These are phyloP conservation scores for Emydoidea blandingii DNA, from an alignment of 2,797 vertebrate species.

Conservation along the genomic window DNA sequence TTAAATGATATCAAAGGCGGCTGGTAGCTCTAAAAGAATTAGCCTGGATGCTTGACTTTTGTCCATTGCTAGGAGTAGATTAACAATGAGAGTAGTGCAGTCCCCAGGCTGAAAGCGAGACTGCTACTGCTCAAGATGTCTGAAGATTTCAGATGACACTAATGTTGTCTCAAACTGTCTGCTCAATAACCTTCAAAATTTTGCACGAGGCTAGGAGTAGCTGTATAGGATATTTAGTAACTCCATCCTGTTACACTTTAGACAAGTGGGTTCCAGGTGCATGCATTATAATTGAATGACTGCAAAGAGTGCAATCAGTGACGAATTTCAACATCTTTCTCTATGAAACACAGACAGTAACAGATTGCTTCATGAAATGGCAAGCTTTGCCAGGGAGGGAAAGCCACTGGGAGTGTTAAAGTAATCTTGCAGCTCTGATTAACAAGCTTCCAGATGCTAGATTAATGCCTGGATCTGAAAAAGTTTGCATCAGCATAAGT, in stretches of 20 bases:
- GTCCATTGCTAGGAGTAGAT: constrained; percentile 10
- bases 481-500: constrained; percentile 60
- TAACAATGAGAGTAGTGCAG: constrained; percentile 1
- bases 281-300: constrained; percentile 12
- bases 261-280: constrained; percentile 52
- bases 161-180: constrained; percentile 12
- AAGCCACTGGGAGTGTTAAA: constrained; percentile 50
- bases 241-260: constrained; percentile 17
- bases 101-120: constrained; percentile 45
- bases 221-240: neutral
- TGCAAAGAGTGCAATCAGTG: constrained; percentile 27
- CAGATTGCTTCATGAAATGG: constrained; percentile 42
- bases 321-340: constrained; percentile 29
- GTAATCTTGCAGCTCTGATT: constrained; percentile 58
- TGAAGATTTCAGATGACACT: constrained; percentile 4
- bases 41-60: neutral
- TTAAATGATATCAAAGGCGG: constrained; percentile 15
- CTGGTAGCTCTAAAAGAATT: constrained; percentile 32
- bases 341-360: constrained; percentile 44
- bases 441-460: constrained; percentile 65
- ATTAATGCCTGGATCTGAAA: constrained; percentile 66
- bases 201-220: neutral
- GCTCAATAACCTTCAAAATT: constrained; percentile 58
- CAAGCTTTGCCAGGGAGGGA: constrained; percentile 14
- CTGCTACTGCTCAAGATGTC: constrained; percentile 11